These are phyloP conservation scores for Linyphia triangularis DNA, from an alignment of 2,888 invertebrate species.

Conservation along the genomic window DNA sequence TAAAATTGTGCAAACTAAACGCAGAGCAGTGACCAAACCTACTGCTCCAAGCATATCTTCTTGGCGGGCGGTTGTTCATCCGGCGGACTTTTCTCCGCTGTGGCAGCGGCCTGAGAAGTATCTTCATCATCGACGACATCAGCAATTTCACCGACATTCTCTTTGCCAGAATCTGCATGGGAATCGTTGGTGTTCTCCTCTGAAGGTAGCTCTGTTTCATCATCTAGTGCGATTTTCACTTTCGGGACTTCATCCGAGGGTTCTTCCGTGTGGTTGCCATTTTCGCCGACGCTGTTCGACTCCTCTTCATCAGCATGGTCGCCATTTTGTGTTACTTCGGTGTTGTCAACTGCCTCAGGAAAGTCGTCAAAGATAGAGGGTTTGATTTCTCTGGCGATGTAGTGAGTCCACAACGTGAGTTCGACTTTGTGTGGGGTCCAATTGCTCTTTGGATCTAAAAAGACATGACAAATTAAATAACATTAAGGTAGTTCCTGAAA, in stretches of 20 bases:
- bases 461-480: not conserved
- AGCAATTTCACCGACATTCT: conserved; percentile 65
- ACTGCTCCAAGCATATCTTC: conserved; percentile 73
- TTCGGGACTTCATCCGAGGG: conserved; percentile 37
- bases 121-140: conserved; percentile 55
- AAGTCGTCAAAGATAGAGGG: conserved; percentile 91
- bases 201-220: conserved; percentile 68
- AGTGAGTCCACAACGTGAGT: conserved; percentile 95
- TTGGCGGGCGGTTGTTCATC: conserved; percentile 65
- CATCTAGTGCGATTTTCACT: conserved; percentile 44
- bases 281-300: not conserved
- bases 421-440: conserved; percentile 87
- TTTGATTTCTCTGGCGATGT: conserved; percentile 90
- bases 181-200: conserved; percentile 74
- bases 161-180: conserved; percentile 70
- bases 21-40: conserved; percentile 44
- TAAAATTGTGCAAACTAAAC: conserved; percentile 73
- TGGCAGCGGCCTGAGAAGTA: not conserved
- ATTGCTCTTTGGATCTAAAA: conserved; percentile 76
- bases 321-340: conserved; percentile 52
- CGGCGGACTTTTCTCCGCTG: conserved; percentile 67
- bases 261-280: conserved; percentile 50
- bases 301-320: conserved; percentile 48
- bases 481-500: not conserved
- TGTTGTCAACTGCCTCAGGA: conserved; percentile 79